Base-by-base conservation (phyloP, 2,888 invertebrate species). In the Acronicta psi region DNA sequence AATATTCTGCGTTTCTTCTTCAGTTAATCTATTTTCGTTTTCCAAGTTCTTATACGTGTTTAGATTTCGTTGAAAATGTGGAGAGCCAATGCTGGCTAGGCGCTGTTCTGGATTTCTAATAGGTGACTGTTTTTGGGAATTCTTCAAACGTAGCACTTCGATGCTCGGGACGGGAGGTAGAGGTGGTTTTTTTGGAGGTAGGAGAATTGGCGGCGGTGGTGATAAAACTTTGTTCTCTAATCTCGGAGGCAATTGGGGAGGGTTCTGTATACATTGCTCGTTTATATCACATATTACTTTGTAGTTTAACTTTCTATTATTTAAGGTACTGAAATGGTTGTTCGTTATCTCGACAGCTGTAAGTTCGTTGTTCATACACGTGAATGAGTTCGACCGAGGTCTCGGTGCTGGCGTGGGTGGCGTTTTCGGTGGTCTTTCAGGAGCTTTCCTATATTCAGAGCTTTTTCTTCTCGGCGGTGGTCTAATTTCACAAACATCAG, bases 141-240 rank as follows among this genome's bases (percentile, higher is more conserved):
- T 95, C 81, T 95, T 95, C 79, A 95, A 89, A 77, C 96, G 89
- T 72, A 95, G 82, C 8, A 95, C 94, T 83, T 96, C 96, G 72
- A 95, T 90, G 59, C 95, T 95, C 8, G 96, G 96, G 41, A 96
- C 95, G 17, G 96, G 96, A 59, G 97, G 96, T 77, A 97, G 84
- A 25, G 96, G 96, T 36, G 96, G 96, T 86, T 96, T 97, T 81
- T 96, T 96, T 10, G 96, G 96, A 23, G 96, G 96, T 75, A 96
- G 77, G 50, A 95, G 85, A 37, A 95, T 73, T 42, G 95, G 95
- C 1, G 95, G 94, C 0, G 95, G 93, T 34, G 93, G 94, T 13
- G 92, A 85, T 2, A 93, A 69, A 1, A 83, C 85, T 73, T 87
- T 86, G 75, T 88, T 86, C 58, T 92, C 91, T 75, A 87, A 73